phyloP scores from a whole-genome alignment of 2,113 vertebrate species.

The Hyperoodon ampullatus region DNA sequence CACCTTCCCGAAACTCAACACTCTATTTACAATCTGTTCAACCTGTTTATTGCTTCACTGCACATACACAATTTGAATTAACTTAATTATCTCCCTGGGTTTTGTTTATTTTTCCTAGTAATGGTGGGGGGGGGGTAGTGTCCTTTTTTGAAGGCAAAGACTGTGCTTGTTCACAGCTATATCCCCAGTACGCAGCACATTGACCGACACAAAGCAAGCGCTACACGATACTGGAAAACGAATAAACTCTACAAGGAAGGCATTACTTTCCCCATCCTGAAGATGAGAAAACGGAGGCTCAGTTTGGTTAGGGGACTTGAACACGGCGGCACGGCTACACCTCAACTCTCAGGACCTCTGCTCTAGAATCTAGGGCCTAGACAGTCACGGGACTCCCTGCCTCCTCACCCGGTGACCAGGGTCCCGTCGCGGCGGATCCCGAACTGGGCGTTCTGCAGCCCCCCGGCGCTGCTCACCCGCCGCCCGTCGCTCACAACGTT shows the following conservation, averaged over 20 bases:
- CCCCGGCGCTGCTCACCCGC: conserved; percentile 87
- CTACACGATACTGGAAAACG: fast-evolving
- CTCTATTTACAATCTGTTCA: background rate
- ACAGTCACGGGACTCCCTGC: background rate
- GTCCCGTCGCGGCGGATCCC: conserved; percentile 94
- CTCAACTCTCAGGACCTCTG: background rate
- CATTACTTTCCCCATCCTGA: background rate
- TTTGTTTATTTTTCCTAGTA: background rate
- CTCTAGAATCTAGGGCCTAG: background rate
- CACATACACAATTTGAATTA: background rate
- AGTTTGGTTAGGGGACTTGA: background rate
- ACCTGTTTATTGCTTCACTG: background rate
- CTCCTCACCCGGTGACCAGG: conserved; percentile 94
- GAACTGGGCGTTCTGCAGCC: conserved; percentile 96
- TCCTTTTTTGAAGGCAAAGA: background rate
- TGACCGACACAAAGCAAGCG: background rate
- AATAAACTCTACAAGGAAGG: background rate
- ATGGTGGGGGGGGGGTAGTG: background rate
- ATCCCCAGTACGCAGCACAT: fast-evolving
- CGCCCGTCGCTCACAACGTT: conserved; percentile 92
- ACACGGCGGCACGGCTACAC: background rate
- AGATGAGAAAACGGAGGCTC: background rate
- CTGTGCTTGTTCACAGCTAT: background rate
- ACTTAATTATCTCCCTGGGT: background rate
- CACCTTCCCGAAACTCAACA: background rate